Conservation (phyloP, 2,113 vertebrate genomes). For the Sceloporus undulatus region DNA sequence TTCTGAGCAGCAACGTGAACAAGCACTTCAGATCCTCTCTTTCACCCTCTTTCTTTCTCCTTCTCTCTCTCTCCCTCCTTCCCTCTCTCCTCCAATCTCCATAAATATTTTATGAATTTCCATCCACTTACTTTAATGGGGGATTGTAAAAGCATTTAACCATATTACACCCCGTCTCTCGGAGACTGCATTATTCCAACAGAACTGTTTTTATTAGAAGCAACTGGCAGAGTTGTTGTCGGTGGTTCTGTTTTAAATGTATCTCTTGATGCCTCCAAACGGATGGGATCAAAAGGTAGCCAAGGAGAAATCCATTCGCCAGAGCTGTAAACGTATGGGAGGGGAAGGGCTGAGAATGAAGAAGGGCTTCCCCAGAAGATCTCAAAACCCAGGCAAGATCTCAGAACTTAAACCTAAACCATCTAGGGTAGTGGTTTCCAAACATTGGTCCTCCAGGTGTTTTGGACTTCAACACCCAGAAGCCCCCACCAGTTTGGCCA, state of each 20-base stretch:
- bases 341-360: neutral
- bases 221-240: constrained; percentile 55
- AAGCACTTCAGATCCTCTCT: constrained; percentile 56
- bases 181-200: constrained; percentile 78
- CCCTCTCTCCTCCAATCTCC: constrained; percentile 68
- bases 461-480: too few species aligned
- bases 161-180: constrained; percentile 79
- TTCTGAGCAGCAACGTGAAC: constrained; percentile 72
- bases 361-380: too few species aligned
- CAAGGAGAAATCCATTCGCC: constrained; percentile 21
- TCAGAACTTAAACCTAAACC: too few species aligned
- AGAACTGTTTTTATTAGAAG: constrained; percentile 77
- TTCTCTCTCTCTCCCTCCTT: neutral
- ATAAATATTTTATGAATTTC: constrained; percentile 86
- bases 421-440: too few species aligned
- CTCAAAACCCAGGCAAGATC: too few species aligned
- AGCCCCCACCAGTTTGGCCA: too few species aligned
- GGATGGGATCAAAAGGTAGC: constrained; percentile 36
- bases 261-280: constrained; percentile 48
- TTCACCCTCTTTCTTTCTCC: neutral
- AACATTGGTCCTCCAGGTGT: too few species aligned
- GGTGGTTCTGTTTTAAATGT: constrained; percentile 59
- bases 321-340: neutral
- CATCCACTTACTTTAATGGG: constrained; percentile 83
- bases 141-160: constrained; percentile 85